These are phyloP conservation scores for Leptopilina boulardi DNA, from an alignment of 1,140 invertebrate species.

Conservation along the genomic window DNA sequence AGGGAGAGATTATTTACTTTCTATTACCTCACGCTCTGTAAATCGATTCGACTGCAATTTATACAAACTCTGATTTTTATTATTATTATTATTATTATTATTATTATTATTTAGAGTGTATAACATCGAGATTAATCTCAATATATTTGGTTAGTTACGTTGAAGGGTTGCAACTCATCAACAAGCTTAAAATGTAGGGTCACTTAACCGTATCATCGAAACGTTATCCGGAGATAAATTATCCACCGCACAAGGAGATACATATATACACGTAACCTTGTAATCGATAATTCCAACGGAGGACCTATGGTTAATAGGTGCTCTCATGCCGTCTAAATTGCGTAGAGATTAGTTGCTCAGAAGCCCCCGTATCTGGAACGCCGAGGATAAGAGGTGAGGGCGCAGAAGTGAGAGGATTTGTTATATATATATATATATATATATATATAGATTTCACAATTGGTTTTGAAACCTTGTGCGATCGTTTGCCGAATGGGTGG, in stretches of 20 bases:
- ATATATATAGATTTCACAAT: constrained; percentile 38
- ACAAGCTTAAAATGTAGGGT: constrained; percentile 38
- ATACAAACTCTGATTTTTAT: no score
- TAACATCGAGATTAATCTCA: not conserved
- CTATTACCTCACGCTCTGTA: no score
- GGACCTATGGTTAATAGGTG: constrained; percentile 66
- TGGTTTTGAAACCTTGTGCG: not conserved
- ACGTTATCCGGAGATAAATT: constrained; percentile 65
- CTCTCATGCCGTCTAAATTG: constrained; percentile 69
- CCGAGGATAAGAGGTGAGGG: constrained; percentile 21
- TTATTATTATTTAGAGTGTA: no score
- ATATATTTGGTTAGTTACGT: not conserved
- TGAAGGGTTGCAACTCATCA: not conserved
- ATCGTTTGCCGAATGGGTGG: constrained; percentile 26
- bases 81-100: no score
- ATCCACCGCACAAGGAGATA: constrained; percentile 58
- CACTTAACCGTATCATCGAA: constrained; percentile 50
- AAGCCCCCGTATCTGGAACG: constrained; percentile 58
- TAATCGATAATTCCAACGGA: constrained; percentile 67
- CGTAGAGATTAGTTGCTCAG: constrained; percentile 70
- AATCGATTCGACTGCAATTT: no score
- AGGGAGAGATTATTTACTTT: no score
- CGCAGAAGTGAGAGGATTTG: constrained; percentile 37
- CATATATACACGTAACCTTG: constrained; percentile 52
- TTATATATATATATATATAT: constrained; percentile 14